Conservation (phyloP, 2,888 invertebrate species). For the Agrochola lychnidis region DNA sequence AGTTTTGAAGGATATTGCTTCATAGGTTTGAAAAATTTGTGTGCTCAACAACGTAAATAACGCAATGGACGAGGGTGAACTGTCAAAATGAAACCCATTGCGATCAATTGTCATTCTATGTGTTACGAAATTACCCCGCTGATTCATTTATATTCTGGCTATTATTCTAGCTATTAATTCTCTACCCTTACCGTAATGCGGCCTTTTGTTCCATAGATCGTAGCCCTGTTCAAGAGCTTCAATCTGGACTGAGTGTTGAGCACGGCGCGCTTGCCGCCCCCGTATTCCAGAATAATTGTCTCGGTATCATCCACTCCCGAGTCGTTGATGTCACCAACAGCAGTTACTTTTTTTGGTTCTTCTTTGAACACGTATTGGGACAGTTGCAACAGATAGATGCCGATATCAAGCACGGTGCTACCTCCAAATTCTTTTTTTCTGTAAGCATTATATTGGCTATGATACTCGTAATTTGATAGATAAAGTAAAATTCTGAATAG, state of each 20-base stretch:
- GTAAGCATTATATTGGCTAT: neutral
- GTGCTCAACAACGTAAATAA: too few relatives aligned
- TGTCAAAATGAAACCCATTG: too few relatives aligned
- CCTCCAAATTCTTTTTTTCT: slow-evolving; percentile 94
- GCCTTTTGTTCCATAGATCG: slow-evolving; percentile 92
- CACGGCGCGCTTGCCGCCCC: slow-evolving; percentile 91
- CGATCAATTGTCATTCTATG: too few relatives aligned
- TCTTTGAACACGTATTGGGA: slow-evolving; percentile 93
- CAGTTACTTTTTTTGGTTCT: slow-evolving; percentile 92
- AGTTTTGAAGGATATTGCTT: too few relatives aligned
- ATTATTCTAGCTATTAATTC: neutral
- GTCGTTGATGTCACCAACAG: slow-evolving; percentile 92
- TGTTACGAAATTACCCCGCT: too few relatives aligned
- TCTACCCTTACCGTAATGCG: slow-evolving; percentile 86
- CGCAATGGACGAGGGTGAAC: too few relatives aligned
- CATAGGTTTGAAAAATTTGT: too few relatives aligned
- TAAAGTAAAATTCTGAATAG: neutral
- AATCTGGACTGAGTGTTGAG: slow-evolving; percentile 88
- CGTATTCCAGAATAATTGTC: slow-evolving; percentile 91
- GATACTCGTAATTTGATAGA: neutral
- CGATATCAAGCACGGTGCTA: slow-evolving; percentile 94
- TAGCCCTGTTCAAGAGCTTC: slow-evolving; percentile 91
- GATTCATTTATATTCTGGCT: neutral
- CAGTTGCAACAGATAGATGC: slow-evolving; percentile 94
- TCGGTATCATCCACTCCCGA: slow-evolving; percentile 93